Percentiles rank a stretch among this genome's conserved stretches.
phyloP scores from a whole-genome alignment of 2,888 invertebrate genomes.

The Brachyopa scutellaris region DNA sequence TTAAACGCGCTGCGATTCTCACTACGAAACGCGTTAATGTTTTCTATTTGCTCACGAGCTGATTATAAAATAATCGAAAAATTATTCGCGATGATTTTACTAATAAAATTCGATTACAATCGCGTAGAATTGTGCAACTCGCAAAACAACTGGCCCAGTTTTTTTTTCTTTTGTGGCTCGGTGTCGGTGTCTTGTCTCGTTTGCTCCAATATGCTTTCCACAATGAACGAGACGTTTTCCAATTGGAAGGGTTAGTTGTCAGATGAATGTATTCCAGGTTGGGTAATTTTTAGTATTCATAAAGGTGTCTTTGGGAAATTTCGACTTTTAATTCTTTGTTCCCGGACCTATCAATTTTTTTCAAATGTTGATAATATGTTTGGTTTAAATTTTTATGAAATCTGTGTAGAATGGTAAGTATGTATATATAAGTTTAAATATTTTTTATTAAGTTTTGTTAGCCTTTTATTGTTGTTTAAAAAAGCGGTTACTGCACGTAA shows the following conservation, averaged over 20 bases:
- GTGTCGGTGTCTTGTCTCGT: constrained; percentile 59
- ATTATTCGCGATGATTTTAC: constrained; percentile 7
- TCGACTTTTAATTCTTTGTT: too few relatives aligned
- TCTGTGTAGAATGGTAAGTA: too few relatives aligned
- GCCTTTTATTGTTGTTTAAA: too few relatives aligned
- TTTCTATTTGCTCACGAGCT: background rate
- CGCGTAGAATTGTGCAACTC: constrained; percentile 66
- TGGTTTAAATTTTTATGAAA: background rate
- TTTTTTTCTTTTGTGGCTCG: constrained; percentile 25
- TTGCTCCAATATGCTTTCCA: constrained; percentile 52
- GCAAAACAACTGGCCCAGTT: constrained; percentile 64
- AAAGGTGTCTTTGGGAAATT: background rate
- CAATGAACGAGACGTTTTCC: constrained; percentile 32
- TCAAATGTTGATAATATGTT: background rate
- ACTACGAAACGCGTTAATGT: background rate
- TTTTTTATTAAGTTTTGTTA: too few relatives aligned
- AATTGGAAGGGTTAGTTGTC: constrained; percentile 49
- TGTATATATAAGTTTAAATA: too few relatives aligned
- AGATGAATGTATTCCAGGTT: constrained; percentile 5
- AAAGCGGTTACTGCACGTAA: too few relatives aligned
- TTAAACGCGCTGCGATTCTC: constrained; percentile 4
- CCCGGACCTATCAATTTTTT: background rate
- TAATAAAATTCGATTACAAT: constrained; percentile 26
- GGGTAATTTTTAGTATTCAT: constrained; percentile 13
- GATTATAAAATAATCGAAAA: background rate